Evolutionary conservation across 2,113 vertebrate genomes (phyloP).

Genomic region (Dolichotis patagonum): DNA sequence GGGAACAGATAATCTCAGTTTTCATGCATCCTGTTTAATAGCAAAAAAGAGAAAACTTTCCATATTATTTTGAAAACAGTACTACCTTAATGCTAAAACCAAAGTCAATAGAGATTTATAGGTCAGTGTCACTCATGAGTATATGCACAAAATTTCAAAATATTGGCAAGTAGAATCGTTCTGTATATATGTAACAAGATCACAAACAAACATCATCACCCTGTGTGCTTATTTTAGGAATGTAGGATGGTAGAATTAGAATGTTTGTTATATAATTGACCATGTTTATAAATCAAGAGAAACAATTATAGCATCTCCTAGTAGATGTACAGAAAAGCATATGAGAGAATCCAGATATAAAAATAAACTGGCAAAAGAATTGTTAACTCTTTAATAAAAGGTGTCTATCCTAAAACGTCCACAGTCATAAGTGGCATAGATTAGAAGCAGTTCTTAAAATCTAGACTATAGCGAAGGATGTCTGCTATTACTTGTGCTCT

Average conservation of each 20-base stretch:
- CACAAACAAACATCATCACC: not conserved
- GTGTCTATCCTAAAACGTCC: not conserved
- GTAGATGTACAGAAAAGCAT: not conserved
- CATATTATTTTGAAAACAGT: not conserved
- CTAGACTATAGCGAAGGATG: not conserved
- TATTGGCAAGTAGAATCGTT: not conserved
- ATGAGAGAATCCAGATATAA: slow-evolving; percentile 20
- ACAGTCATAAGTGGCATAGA: not conserved
- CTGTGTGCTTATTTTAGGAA: slow-evolving; percentile 3
- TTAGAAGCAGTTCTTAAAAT: not conserved
- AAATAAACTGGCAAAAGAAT: not conserved
- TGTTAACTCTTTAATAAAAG: slow-evolving; percentile 1
- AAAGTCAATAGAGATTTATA: not conserved
- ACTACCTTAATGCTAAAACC: not conserved
- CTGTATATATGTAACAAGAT: slow-evolving; percentile 7
- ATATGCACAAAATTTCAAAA: not conserved
- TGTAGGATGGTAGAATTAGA: not conserved
- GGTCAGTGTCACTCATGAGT: not conserved
- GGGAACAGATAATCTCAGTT: not conserved
- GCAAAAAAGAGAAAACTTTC: not conserved
- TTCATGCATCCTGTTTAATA: not conserved
- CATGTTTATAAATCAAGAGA: not conserved
- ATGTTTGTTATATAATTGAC: slow-evolving; percentile 1
- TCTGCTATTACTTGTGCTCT: not conserved
- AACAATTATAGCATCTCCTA: slow-evolving; percentile 11